These are phyloP conservation scores for Turritopsis rubra DNA, from an alignment of 30 jellyfish, hydroid and myxozoan species.

Conservation along the genomic window DNA sequence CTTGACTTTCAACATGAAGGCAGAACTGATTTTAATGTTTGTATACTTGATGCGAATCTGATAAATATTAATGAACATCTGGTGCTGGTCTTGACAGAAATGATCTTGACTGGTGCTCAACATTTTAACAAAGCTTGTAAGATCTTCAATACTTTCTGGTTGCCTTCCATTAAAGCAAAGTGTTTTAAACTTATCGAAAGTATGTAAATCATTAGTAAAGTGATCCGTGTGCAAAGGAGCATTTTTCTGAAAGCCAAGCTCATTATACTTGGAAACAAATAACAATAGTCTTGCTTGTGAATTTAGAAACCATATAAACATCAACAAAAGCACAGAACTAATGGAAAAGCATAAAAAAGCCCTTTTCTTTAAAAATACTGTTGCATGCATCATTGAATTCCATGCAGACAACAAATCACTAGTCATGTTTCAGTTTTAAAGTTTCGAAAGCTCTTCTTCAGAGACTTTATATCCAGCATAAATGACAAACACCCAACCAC, in stretches of 20 bases:
- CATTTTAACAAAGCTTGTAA: background rate
- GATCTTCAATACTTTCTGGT: conserved; percentile 23
- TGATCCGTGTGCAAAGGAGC: background rate
- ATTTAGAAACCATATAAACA: conserved; percentile 1
- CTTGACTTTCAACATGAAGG: conserved; percentile 55
- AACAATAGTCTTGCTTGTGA: background rate
- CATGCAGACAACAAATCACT: background rate
- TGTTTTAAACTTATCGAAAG: background rate
- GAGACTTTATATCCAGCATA: conserved; percentile 78
- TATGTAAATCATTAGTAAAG: background rate
- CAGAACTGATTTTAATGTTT: conserved; percentile 38
- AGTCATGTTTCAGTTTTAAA: background rate
- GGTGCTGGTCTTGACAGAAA: conserved; percentile 30
- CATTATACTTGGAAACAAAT: background rate
- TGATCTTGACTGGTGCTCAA: background rate
- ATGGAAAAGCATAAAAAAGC: background rate
- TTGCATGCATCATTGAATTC: background rate
- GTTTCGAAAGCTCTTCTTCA: conserved; percentile 16
- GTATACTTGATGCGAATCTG: conserved; percentile 61
- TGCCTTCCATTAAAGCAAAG: background rate
- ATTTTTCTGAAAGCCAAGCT: background rate
- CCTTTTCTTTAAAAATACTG: background rate
- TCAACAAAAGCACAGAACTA: background rate
- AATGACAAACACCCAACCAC: conserved; percentile 76
- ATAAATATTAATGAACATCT: conserved; percentile 39